phyloP scores from a whole-genome alignment of 2,888 invertebrate species.

The Cheilosia vulpina region DNA sequence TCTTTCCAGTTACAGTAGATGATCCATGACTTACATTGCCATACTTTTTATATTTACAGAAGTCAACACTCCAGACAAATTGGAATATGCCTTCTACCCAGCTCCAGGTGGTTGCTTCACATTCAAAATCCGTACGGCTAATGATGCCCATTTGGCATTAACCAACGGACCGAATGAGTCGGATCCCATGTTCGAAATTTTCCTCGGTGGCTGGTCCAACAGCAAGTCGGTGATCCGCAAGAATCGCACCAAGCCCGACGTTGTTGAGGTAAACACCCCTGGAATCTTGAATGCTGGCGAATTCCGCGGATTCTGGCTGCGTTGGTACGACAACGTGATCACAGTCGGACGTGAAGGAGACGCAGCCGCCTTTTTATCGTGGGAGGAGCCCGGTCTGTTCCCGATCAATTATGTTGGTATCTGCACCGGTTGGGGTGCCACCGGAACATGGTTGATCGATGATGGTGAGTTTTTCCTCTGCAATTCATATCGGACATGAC shows the following conservation, averaged over 20 bases:
- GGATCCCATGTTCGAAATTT: slow-evolving; percentile 93
- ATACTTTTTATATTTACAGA: slow-evolving; percentile 85
- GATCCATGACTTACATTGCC: not conserved
- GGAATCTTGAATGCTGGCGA: slow-evolving; percentile 89
- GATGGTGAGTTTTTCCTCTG: slow-evolving; percentile 84
- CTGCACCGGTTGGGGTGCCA: slow-evolving; percentile 94
- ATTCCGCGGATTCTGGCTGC: slow-evolving; percentile 93
- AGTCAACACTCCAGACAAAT: slow-evolving; percentile 90
- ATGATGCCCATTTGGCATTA: slow-evolving; percentile 94
- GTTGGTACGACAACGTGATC: slow-evolving; percentile 89
- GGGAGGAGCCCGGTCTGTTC: slow-evolving; percentile 89
- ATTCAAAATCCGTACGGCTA: slow-evolving; percentile 90
- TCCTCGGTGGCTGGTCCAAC: slow-evolving; percentile 95
- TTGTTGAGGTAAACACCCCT: slow-evolving; percentile 88
- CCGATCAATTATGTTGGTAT: slow-evolving; percentile 90
- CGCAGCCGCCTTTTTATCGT: slow-evolving; percentile 89
- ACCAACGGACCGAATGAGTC: slow-evolving; percentile 88
- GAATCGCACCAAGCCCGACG: slow-evolving; percentile 90
- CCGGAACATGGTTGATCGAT: slow-evolving; percentile 92
- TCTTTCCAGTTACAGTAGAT: too few species aligned
- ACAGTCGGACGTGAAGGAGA: slow-evolving; percentile 90
- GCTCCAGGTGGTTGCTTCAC: slow-evolving; percentile 88
- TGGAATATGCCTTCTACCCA: slow-evolving; percentile 92
- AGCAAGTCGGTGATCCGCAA: slow-evolving; percentile 92
- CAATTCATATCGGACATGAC: too few species aligned